phyloP scores from a whole-genome alignment of 2,797 vertebrate species.

The Onychomys leucogaster region DNA sequence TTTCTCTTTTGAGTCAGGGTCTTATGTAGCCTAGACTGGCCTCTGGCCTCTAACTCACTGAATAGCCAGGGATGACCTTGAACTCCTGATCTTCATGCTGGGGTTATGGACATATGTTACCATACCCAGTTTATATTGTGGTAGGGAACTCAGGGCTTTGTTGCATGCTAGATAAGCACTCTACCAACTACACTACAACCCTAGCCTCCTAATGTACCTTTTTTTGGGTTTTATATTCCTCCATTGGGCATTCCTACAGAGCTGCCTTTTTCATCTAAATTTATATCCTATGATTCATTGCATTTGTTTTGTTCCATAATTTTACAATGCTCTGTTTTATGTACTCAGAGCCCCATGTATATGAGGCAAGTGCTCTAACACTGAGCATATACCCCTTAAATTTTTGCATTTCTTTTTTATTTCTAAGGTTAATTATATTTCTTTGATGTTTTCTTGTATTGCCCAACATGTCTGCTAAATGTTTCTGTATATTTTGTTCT shows the following conservation, averaged over 20 bases:
- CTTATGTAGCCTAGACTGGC: not conserved
- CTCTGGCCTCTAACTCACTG: not conserved
- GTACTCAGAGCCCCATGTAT: not conserved
- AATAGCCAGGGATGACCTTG: not conserved
- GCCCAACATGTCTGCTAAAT: not conserved
- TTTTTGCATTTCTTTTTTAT: constrained; percentile 33
- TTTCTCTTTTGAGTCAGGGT: not conserved
- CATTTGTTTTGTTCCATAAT: not conserved
- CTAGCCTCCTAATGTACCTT: not conserved
- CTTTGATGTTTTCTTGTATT: constrained; percentile 32
- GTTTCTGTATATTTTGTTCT: not conserved
- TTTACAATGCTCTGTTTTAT: not conserved
- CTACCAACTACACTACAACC: not conserved
- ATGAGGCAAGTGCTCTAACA: not conserved
- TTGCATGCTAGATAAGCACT: not conserved
- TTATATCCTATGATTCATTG: not conserved
- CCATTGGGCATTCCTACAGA: not conserved
- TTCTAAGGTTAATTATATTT: constrained; percentile 17
- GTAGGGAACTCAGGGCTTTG: not conserved
- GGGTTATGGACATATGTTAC: not conserved
- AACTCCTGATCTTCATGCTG: not conserved
- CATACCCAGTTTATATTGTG: not conserved
- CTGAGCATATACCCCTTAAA: not conserved
- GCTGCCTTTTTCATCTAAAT: not conserved
- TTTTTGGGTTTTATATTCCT: not conserved